phyloP scores from a whole-genome alignment of 2,888 invertebrate species.

The Sinhomidia bicolor region DNA sequence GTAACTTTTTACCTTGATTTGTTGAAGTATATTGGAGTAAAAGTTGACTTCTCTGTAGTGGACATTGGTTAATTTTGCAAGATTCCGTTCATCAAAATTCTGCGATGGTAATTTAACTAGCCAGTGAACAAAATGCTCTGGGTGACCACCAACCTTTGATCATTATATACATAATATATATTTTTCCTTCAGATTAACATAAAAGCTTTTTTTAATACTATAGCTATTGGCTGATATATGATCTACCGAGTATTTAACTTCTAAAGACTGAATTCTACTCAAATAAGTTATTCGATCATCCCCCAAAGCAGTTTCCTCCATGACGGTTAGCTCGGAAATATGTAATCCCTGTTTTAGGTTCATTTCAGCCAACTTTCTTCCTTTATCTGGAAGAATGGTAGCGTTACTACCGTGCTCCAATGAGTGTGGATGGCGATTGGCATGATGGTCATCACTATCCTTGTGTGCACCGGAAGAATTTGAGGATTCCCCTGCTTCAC shows the following conservation, averaged over 20 bases:
- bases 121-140: slow-evolving; percentile 60
- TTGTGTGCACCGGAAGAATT: not conserved
- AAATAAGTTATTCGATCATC: slow-evolving; percentile 62
- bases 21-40: slow-evolving; percentile 29
- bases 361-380: not conserved
- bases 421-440: not conserved
- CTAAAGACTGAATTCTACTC: slow-evolving; percentile 41
- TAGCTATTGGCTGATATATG: no score
- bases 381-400: not conserved
- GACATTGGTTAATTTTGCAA: slow-evolving; percentile 43
- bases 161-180: not conserved
- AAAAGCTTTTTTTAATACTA: not conserved
- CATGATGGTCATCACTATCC: not conserved
- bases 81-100: slow-evolving; percentile 38
- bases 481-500: not conserved
- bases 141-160: slow-evolving; percentile 28
- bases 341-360: not conserved
- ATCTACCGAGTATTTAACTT: slow-evolving; percentile 38
- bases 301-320: slow-evolving; percentile 52
- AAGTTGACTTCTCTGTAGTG: slow-evolving; percentile 37
- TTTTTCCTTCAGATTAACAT: no score
- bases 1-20: slow-evolving; percentile 50
- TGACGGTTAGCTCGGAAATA: slow-evolving; percentile 10
- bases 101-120: slow-evolving; percentile 49
- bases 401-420: not conserved